Conservation (phyloP, 2,888 invertebrate species). For the Galeopsomyia nigrocyanea region DNA sequence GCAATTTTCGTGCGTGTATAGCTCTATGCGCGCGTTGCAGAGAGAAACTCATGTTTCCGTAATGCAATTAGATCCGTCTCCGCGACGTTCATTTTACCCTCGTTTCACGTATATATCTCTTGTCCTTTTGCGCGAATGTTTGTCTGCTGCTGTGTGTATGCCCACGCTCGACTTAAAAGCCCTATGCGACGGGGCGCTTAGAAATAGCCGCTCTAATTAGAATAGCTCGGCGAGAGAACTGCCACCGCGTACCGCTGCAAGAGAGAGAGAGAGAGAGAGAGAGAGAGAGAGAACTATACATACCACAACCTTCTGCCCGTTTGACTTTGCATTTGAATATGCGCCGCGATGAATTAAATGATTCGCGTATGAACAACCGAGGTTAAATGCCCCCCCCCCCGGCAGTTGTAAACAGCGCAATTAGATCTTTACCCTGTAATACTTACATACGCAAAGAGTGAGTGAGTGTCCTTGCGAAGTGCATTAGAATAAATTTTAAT, state of each 20-base stretch:
- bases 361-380: constrained; percentile 57
- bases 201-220: constrained; percentile 64
- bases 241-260: not conserved
- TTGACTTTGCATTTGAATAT: not conserved
- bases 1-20: constrained; percentile 38
- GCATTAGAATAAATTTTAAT: no score
- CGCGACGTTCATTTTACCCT: constrained; percentile 10
- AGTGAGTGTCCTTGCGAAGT: no score
- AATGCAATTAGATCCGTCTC: constrained; percentile 64
- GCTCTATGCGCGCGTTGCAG: not conserved
- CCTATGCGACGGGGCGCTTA: constrained; percentile 53
- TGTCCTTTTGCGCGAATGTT: constrained; percentile 4
- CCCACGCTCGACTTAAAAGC: constrained; percentile 40
- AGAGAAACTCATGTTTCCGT: constrained; percentile 63
- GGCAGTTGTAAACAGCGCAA: constrained; percentile 7
- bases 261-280: no score
- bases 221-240: constrained; percentile 51
- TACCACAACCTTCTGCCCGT: no score
- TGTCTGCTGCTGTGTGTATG: not conserved
- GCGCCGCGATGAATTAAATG: constrained; percentile 58
- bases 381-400: constrained; percentile 39
- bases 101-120: not conserved
- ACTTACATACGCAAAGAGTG: no score
- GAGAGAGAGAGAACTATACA: no score
- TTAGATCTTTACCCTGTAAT: not conserved